These are phyloP conservation scores for Oryzias celebensis DNA, from an alignment of 2,113 vertebrate genomes.

Conservation along the genomic window DNA sequence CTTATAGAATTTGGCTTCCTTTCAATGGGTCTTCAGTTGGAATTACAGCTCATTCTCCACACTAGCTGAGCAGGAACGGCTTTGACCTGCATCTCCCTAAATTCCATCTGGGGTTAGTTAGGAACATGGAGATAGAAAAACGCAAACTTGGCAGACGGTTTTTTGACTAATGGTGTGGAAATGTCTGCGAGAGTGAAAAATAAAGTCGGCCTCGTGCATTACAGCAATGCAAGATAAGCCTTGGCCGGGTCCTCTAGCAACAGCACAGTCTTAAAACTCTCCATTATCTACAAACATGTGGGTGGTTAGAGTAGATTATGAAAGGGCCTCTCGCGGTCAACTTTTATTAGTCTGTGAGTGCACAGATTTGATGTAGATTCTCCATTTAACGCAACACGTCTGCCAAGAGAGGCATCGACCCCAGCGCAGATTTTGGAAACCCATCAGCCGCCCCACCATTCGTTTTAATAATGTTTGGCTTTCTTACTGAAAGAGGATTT, in stretches of 20 bases:
- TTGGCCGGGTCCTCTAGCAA: constrained; percentile 38
- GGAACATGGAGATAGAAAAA: constrained; percentile 30
- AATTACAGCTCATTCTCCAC: constrained; percentile 37
- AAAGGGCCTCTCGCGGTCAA: constrained; percentile 18
- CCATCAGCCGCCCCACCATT: constrained; percentile 37
- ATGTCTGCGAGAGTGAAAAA: constrained; percentile 38
- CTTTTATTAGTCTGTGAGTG: constrained; percentile 14
- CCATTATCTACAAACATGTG: constrained; percentile 42
- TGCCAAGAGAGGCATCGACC: constrained; percentile 47
- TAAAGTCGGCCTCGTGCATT: constrained; percentile 40
- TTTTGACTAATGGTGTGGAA: constrained; percentile 54
- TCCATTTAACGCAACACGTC: constrained; percentile 29
- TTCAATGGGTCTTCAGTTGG: constrained; percentile 50
- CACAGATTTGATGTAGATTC: constrained; percentile 27
- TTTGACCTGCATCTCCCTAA: constrained; percentile 48
- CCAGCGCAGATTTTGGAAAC: constrained; percentile 46
- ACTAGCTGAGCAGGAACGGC: constrained; percentile 27
- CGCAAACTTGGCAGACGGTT: constrained; percentile 52
- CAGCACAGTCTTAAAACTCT: constrained; percentile 38
- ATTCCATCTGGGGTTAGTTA: constrained; percentile 44
- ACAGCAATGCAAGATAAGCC: constrained; percentile 45
- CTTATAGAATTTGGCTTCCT: constrained; percentile 53
- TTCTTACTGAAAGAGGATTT: constrained; percentile 51
- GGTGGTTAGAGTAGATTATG: constrained; percentile 42
- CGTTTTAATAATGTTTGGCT: constrained; percentile 62